phyloP scores from a whole-genome alignment of 2,797 vertebrate genomes.

The Pangasius macronema region DNA sequence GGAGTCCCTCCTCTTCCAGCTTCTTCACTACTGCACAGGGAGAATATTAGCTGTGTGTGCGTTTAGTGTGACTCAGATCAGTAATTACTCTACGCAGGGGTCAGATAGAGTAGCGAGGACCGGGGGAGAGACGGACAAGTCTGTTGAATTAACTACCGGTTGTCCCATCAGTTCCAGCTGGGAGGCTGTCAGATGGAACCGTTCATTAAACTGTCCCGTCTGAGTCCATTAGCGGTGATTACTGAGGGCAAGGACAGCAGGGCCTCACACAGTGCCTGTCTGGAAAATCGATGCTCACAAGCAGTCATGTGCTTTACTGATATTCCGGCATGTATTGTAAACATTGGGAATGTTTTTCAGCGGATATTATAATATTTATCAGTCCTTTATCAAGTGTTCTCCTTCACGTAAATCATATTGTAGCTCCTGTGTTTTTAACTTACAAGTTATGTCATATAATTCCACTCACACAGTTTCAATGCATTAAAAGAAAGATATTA shows the following conservation, averaged over 20 bases:
- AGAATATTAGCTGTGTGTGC: conserved; percentile 9
- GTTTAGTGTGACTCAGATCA: conserved; percentile 17
- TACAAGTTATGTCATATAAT: neutral
- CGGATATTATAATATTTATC: neutral
- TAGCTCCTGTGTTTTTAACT: neutral
- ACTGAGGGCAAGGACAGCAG: neutral
- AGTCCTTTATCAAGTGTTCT: neutral
- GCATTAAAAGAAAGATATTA: neutral
- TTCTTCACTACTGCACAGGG: neutral
- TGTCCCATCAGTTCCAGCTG: conserved; percentile 30
- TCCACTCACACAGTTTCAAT: neutral
- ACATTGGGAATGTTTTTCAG: neutral
- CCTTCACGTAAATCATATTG: neutral
- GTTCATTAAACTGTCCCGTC: conserved; percentile 31
- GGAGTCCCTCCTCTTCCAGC: conserved; percentile 8
- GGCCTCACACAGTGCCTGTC: neutral
- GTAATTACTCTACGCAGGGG: neutral
- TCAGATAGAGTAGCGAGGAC: conserved; percentile 12
- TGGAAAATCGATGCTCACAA: conserved; percentile 1
- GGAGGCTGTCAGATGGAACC: conserved; percentile 16
- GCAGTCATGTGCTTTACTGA: neutral
- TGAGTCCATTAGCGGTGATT: conserved; percentile 37
- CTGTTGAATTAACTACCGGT: conserved; percentile 3
- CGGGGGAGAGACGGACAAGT: neutral
- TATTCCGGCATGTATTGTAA: neutral